Evolutionary conservation across 2,888 invertebrate genomes (phyloP), one percentile per base, ranked within the genome.

Genomic region (Ptychoptera contaminata): DNA sequence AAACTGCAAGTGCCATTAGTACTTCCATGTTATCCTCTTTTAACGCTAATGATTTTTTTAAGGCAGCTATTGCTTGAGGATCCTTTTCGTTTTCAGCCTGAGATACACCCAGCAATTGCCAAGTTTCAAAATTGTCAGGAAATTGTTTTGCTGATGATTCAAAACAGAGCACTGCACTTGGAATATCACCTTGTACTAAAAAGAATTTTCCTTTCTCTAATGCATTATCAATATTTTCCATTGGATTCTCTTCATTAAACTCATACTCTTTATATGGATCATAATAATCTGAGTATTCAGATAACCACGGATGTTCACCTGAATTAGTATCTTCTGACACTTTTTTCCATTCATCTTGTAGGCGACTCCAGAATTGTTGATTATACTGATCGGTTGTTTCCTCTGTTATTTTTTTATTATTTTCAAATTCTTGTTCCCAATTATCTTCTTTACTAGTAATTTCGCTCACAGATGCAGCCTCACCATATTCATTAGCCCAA

Each of bases 41-140:
- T 44, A 96, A 60, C 46, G 77, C 73, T 40, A 92, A 60, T 47
- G 92, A 91, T 62, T 79, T 83, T 58, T 82, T 85, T 30, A 97
- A 69, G 0, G 97, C 97, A 39, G 85, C 78, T 55, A 98, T 97
- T 9, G 93, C 93, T 53, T 79, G 71, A 3, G 87, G 84, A 65
- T 98, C 97, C 67, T 84, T 93, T 69, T 99, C 98, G 69, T 98
- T 98, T 71, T 97, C 93, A 35, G 97, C 92, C 64, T 96, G 94
- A 30, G 92, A 85, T 43, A 82, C 83, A 9, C 94, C 94, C 40
- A 94, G 68, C 32, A 84, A 68, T 49, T 83, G 77, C 94, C 94
- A 94, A 1, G 82, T 84, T 63, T 88, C 82, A 0, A 76, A 70
- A 56, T 83, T 82, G 42, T 79, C 72, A 2, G 83, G 78, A 41